These are phyloP conservation scores for Entelurus aequoreus DNA, from an alignment of 2,113 vertebrate genomes.

Conservation along the genomic window DNA sequence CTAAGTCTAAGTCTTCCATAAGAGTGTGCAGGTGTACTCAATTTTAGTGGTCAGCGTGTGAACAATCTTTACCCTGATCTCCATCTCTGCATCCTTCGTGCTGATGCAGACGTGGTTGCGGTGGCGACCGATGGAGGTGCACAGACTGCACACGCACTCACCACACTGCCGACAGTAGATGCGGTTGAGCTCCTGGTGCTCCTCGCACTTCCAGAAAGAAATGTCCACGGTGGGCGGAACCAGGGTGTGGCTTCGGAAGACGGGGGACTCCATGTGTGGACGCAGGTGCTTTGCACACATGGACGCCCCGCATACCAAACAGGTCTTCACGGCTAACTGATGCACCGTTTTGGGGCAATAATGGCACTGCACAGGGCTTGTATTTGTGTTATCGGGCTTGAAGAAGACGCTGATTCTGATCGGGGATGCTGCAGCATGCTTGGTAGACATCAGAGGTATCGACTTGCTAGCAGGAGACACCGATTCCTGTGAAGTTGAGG, in stretches of 20 bases:
- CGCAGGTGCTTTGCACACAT: constrained; percentile 74
- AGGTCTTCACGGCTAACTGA: constrained; percentile 72
- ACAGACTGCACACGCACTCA: constrained; percentile 74
- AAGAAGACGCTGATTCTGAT: neutral
- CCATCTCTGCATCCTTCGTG: constrained; percentile 69
- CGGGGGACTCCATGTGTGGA: constrained; percentile 68
- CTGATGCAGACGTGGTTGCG: constrained; percentile 67
- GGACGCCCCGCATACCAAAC: constrained; percentile 76
- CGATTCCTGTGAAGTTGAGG: constrained; percentile 7
- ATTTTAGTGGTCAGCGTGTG: neutral
- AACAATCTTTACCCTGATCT: constrained; percentile 64
- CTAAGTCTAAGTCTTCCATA: too few relatives aligned
- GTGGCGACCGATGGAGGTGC: constrained; percentile 71
- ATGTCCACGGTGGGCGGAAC: constrained; percentile 67
- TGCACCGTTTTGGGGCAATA: constrained; percentile 61
- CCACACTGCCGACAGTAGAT: constrained; percentile 74
- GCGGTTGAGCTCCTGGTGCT: constrained; percentile 76
- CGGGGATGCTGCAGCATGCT: constrained; percentile 7
- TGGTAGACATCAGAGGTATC: neutral
- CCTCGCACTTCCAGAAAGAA: constrained; percentile 69
- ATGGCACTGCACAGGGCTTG: constrained; percentile 57
- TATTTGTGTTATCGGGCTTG: neutral
- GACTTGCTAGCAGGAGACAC: constrained; percentile 6
- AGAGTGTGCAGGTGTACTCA: neutral
- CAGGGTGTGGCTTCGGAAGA: constrained; percentile 73